Percentiles rank a stretch among this genome's conserved stretches.
Evolutionary conservation across 2,888 invertebrate genomes (phyloP).

Genomic region (Hoplodrina ambigua): DNA sequence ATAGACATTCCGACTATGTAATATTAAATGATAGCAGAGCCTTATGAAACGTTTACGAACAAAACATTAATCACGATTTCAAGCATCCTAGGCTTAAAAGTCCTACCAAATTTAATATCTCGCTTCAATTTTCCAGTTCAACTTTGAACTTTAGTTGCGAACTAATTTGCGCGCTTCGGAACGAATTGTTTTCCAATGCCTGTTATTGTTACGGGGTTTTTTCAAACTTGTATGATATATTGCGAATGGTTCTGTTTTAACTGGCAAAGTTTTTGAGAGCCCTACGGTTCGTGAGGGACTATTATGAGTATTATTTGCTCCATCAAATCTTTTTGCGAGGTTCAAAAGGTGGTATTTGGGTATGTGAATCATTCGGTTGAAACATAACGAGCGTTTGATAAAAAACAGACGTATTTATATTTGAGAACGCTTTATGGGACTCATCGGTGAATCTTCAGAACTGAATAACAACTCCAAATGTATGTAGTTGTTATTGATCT

Average conservation of each 20-base stretch:
- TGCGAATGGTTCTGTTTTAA: constrained; percentile 38
- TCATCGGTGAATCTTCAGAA: constrained; percentile 13
- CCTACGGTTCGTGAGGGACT: constrained; percentile 9
- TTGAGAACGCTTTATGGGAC: constrained; percentile 22
- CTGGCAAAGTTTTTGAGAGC: constrained; percentile 36
- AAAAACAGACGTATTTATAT: constrained; percentile 38
- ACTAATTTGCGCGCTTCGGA: constrained; percentile 64
- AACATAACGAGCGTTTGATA: constrained; percentile 38
- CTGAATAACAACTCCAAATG: constrained; percentile 23
- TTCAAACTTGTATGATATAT: constrained; percentile 53
- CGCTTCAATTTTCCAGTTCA: constrained; percentile 49
- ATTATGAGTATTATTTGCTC: constrained; percentile 20
- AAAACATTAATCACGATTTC: constrained; percentile 55
- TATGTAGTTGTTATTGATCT: constrained; percentile 20
- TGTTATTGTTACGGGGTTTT: constrained; percentile 47
- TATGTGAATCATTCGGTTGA: constrained; percentile 37
- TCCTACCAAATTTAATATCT: constrained; percentile 63
- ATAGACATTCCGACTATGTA: constrained; percentile 6
- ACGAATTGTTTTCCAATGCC: constrained; percentile 65
- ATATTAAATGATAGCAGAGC: constrained; percentile 19
- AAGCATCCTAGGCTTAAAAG: constrained; percentile 50
- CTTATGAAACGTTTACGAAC: constrained; percentile 28
- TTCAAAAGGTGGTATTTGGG: constrained; percentile 18
- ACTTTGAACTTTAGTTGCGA: constrained; percentile 60
- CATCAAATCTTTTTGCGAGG: constrained; percentile 34